These are phyloP conservation scores for Actinia tenebrosa DNA, from an alignment of 64 coral and sea anemone species.

Conservation along the genomic window DNA sequence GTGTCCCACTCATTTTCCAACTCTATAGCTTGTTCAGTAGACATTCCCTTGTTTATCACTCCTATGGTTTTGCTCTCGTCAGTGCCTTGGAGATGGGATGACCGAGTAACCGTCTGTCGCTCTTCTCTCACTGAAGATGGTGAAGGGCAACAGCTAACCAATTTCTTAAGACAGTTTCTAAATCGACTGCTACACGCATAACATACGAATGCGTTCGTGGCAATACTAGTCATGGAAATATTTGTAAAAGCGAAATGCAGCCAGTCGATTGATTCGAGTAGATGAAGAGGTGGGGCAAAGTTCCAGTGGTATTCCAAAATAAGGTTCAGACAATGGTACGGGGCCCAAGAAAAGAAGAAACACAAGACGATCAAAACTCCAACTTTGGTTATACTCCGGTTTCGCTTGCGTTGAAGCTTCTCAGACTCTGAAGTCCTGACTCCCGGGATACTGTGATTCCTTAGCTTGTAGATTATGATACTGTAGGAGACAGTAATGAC, in stretches of 20 bases:
- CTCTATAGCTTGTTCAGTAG: background rate
- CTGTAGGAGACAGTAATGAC: conserved; percentile 16
- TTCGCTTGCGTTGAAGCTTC: background rate
- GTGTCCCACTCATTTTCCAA: background rate
- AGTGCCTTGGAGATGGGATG: background rate
- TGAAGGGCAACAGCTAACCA: background rate
- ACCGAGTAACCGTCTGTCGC: background rate
- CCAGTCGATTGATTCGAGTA: background rate
- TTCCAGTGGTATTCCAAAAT: background rate
- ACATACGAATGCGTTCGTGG: conserved; percentile 13
- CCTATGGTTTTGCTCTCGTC: background rate
- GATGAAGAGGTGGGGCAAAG: background rate
- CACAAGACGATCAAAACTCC: conserved; percentile 7
- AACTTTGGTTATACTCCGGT: conserved; percentile 6
- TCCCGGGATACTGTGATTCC: background rate
- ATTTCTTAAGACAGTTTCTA: background rate
- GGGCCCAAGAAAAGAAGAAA: conserved; percentile 21
- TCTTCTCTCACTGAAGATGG: background rate
- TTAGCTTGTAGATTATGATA: background rate
- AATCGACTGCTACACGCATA: conserved; percentile 1
- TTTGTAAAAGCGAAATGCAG: background rate
- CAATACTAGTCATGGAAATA: background rate
- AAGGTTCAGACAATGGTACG: background rate
- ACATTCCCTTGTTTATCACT: background rate
- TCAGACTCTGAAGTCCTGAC: background rate